phyloP scores from a whole-genome alignment of 2,888 invertebrate species.

The Sclerodermus sp. region DNA sequence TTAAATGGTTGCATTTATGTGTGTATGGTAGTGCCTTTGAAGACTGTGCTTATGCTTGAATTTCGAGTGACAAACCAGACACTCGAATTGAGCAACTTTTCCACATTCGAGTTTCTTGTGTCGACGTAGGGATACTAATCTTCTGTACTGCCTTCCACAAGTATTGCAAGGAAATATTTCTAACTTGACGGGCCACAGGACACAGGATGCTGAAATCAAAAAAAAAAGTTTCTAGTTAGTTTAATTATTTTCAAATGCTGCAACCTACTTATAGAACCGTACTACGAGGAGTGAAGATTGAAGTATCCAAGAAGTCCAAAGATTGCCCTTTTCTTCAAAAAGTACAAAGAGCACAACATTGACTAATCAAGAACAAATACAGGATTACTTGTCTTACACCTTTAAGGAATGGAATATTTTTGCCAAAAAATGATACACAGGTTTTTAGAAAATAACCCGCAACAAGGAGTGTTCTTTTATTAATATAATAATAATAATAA shows the following conservation, averaged over 20 bases:
- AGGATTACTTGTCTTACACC: too few relatives aligned
- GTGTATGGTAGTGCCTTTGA: slow-evolving; percentile 35
- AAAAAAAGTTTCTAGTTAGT: slow-evolving; percentile 10
- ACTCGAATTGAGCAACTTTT: slow-evolving; percentile 59
- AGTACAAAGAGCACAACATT: too few relatives aligned
- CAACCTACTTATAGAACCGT: neutral
- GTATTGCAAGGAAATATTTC: slow-evolving; percentile 45
- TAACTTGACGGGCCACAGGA: slow-evolving; percentile 20
- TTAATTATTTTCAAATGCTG: neutral
- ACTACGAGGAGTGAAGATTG: neutral
- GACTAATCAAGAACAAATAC: too few relatives aligned
- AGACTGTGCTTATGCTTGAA: slow-evolving; percentile 54
- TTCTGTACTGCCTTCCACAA: slow-evolving; percentile 45
- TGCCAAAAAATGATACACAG: too few relatives aligned
- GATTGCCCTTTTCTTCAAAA: too few relatives aligned
- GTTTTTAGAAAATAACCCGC: slow-evolving; percentile 40
- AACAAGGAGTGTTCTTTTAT: slow-evolving; percentile 43
- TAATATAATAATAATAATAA: slow-evolving; percentile 38
- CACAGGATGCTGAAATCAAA: slow-evolving; percentile 43
- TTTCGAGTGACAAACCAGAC: slow-evolving; percentile 52
- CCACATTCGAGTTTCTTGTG: slow-evolving; percentile 60
- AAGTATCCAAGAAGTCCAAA: too few relatives aligned
- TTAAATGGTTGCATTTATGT: too few relatives aligned
- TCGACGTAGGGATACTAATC: slow-evolving; percentile 52
- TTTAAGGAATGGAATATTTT: too few relatives aligned